A percentile compares a stretch with the other conserved stretches of the same genome.
These are phyloP conservation scores for Teinopalpus imperialis DNA, from an alignment of 2,888 invertebrate species.

Conservation along the genomic window DNA sequence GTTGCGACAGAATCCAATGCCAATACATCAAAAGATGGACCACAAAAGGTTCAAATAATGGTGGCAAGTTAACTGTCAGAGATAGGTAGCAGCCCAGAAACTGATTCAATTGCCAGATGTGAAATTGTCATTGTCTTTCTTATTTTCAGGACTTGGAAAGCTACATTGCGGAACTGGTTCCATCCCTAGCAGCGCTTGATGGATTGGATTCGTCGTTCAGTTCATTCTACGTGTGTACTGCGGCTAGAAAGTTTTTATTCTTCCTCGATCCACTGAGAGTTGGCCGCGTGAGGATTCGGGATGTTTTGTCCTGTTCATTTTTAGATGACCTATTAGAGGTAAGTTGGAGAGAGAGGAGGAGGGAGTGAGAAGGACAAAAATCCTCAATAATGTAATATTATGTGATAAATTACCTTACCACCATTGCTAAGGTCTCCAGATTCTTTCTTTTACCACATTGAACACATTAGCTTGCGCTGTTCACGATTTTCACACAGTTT, in stretches of 20 bases:
- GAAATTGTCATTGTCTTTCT: not conserved
- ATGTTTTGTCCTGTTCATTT: slow-evolving; percentile 95
- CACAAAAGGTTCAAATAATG: too few relatives aligned
- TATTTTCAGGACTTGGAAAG: slow-evolving; percentile 95
- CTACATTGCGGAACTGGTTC: slow-evolving; percentile 96
- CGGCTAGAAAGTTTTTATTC: slow-evolving; percentile 97
- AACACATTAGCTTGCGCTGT: too few relatives aligned
- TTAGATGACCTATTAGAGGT: slow-evolving; percentile 95
- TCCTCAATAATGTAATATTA: too few relatives aligned
- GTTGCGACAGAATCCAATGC: too few relatives aligned
- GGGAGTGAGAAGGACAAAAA: too few relatives aligned
- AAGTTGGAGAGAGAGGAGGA: slow-evolving; percentile 35
- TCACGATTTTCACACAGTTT: too few relatives aligned
- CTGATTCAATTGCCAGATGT: not conserved
- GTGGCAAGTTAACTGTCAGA: too few relatives aligned
- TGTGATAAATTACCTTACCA: too few relatives aligned
- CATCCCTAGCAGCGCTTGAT: slow-evolving; percentile 94
- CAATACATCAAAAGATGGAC: too few relatives aligned
- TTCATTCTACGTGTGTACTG: slow-evolving; percentile 97
- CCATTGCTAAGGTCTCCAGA: too few relatives aligned
- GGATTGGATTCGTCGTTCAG: slow-evolving; percentile 96
- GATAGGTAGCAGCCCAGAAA: not conserved
- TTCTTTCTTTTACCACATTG: too few relatives aligned
- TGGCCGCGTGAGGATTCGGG: slow-evolving; percentile 93
- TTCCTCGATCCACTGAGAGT: slow-evolving; percentile 95